Evolutionary conservation across 2,113 vertebrate species (phyloP), one percentile per base, ranked within the genome.

Genomic region (Hippopotamus amphibius): DNA sequence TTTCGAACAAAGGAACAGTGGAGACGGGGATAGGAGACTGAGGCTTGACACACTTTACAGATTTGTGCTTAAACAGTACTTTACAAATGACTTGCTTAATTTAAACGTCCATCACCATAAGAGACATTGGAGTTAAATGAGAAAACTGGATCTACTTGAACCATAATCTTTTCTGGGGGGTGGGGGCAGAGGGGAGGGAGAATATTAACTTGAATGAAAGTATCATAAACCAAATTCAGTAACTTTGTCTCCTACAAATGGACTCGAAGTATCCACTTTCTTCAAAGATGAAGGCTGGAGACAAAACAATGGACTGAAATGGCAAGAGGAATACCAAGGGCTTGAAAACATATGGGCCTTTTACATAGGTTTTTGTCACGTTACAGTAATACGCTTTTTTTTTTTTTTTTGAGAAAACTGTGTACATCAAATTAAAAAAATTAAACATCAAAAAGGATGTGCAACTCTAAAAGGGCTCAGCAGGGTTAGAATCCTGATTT

Each of bases 11-110:
- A 97, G 94, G 97, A 94, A 88, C 96, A 93, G 97, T 96, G 94
- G 74, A 96, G 97, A 92, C 46, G 72, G 89, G 96, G 74, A 90
- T 91, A 74, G 71, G 65, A 88, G 88, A n/a, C 0, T 30, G 79
- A 96, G 96, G 84, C 84, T 83, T 95, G 95, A 97, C 92, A 97
- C 95, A 95, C 95, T 96, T 97, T 85, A 97, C 96, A 83, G 97
- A 98, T 89, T 93, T 97, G 98, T 98, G 98, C 98, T 98, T 98
- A 53, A 72, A 98, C 98, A 96, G 98, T 98, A 98, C 89, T 66
- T 97, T 93, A 86, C 94, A 98, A 98, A 98, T 97, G 91, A 97
- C 93, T 97, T 97, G 97, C 97, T 97, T 95, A 96, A 97, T 97
- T 97, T 96, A 96, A 91, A 84, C 65, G 80, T 88, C 93, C 79